Base-by-base conservation (phyloP, 2,113 vertebrate species). In the Cavia porcellus region DNA sequence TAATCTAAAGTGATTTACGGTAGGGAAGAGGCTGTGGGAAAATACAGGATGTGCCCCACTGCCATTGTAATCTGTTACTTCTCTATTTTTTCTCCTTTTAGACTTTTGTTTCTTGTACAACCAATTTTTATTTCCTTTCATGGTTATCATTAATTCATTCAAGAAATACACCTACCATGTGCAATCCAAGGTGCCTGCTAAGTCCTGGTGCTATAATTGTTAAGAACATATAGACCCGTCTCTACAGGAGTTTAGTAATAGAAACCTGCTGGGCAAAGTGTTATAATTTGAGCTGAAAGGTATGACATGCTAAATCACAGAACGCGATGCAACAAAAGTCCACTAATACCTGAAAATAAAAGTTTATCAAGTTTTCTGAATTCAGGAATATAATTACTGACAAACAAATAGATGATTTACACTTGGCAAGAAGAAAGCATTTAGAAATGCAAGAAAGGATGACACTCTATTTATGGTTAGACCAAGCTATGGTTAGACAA, bases 391-490 rank as follows among this genome's bases (percentile, higher is more conserved):
- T 77, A 87, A 70, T 91, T 89, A 89, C 61, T 81, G 38, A 84
- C 66, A 79, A 89, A 75, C 38, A 80, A 64, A 30, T 86, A 50
- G 47, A 68, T 30, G 28, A 57, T 82, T 95, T 64, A 90, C 75
- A 77, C 24, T 74, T 94, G 75, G 35, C 59, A 87, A 95, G 64
- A 72, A 90, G 64, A 92, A 96, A 79, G 42, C 8, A 22, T 87
- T 59, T 61, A 86, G 3, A 79, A 81, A 93, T 42, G 50, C 30
- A 84, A 80, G 32, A 84, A 91, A 92, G 22, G 35, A 38, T 50
- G 92, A 94, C 8, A 86, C 30, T 30, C 13, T 38, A 64, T n/a
- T 96, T 20, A 61, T 61, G 68, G 13, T 42, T 81, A 93, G 74
- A 96, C 13, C 89, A 75, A 94, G 22, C 5, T 38, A 38, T 38